phyloP scores from a whole-genome alignment of 2,113 vertebrate genomes.

The Colaptes auratus region DNA sequence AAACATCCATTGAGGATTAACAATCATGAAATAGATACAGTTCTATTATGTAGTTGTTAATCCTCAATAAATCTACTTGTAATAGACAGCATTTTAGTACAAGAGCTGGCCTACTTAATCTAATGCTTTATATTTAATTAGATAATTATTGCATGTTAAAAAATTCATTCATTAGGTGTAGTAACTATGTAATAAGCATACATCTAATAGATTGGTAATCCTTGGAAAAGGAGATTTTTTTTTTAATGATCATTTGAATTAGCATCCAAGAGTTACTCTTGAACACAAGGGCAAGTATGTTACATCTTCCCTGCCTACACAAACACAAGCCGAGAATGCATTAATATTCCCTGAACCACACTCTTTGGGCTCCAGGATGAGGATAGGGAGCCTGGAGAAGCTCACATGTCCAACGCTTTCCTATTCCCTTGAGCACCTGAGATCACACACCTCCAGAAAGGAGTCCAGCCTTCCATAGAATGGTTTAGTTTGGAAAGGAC shows the following conservation, averaged over 20 bases:
- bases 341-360: not conserved
- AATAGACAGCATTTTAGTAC: slow-evolving; percentile 66
- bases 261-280: not conserved
- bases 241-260: not conserved
- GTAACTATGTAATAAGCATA: slow-evolving; percentile 58
- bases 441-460: not conserved
- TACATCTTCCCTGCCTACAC: not conserved
- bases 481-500: too few species aligned
- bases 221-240: not conserved
- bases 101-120: slow-evolving; percentile 58
- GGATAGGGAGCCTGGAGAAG: not conserved
- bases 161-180: slow-evolving; percentile 57
- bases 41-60: slow-evolving; percentile 72
- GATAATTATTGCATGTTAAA: slow-evolving; percentile 66
- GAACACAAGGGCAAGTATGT: not conserved
- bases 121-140: slow-evolving; percentile 65
- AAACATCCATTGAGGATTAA: slow-evolving; percentile 72
- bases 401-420: not conserved
- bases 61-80: slow-evolving; percentile 74
- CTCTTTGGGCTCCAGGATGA: not conserved
- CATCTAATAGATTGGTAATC: slow-evolving; percentile 46
- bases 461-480: not conserved
- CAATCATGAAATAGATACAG: slow-evolving; percentile 69
- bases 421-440: not conserved
- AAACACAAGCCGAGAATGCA: not conserved